Base-by-base conservation (phyloP, 2,888 invertebrate genomes). In the Rhynchonema sp. region DNA sequence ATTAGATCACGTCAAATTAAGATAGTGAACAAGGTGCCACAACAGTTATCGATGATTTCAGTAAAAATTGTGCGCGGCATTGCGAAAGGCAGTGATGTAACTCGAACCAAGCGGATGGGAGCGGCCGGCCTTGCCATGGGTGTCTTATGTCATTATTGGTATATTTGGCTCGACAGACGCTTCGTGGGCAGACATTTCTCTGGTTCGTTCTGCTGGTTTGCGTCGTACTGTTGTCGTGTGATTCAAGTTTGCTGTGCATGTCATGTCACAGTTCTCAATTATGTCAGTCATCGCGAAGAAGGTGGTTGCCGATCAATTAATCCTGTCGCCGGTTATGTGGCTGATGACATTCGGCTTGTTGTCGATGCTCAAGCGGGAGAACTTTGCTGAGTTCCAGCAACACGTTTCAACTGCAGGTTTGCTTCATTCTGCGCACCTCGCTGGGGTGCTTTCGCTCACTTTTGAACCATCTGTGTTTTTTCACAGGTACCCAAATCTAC, bases 91-190 rank as follows among this genome's bases (percentile, higher is more conserved):
- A 3, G 13, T 6, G 49, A 49, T 49, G 13, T 3, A 3, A 3
- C 9, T 3, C 20, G 49, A n/a, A 49, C 49, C 3, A n/a, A 27
- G 54, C 69, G 3, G 70, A 87, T 90, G 84, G 81, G 83, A 2
- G 73, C 82, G 30, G 83, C 86, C 13, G 90, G 89, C 1, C 75
- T 82, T 56, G 80, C 83, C 2, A 81, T 87, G 3, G 90, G 89
- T 28, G 73, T 85, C 13, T 77, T 87, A 30, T 85, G 85, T 69
- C 91, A 91, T 72, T 82, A 83, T 72, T 90, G 89, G 87, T 91
- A 91, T 72, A 79, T 80, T 61, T 78, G 81, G 63, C 75, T 91
- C 61, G 90, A 90, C 70, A 77, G 76, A 25, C 62, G 74, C 3
- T 9, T 46, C 3, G n/a, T 49, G 13, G 58, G 30, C 13, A 9